These are phyloP conservation scores for Drosophila kikkawai DNA, from an alignment of 1,140 invertebrate genomes.

Conservation along the genomic window DNA sequence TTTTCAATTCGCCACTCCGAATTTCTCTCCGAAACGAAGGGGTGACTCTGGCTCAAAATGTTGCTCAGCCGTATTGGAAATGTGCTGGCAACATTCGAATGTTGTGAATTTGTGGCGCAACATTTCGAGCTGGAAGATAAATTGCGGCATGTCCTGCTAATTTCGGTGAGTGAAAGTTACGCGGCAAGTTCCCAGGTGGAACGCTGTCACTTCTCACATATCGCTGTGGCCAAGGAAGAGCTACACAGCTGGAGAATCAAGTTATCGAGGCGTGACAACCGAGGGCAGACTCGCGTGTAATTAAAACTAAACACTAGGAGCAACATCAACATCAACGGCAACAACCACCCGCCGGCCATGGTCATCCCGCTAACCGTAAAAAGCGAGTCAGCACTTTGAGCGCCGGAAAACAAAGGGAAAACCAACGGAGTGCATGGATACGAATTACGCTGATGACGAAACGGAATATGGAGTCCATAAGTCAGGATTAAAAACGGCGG, in stretches of 20 bases:
- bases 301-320: conserved; percentile 75
- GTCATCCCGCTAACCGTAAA: conserved; percentile 27
- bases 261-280: conserved; percentile 57
- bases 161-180: conserved; percentile 41
- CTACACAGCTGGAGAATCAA: conserved; percentile 40
- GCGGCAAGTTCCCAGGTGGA: conserved; percentile 15
- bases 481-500: conserved; percentile 75
- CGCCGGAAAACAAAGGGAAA: conserved; percentile 37
- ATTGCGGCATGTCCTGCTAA: conserved; percentile 35
- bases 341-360: conserved; percentile 16
- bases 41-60: conserved; percentile 1
- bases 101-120: conserved; percentile 8
- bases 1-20: conserved; percentile 37
- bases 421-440: conserved; percentile 23
- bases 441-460: conserved; percentile 65
- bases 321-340: conserved; percentile 28
- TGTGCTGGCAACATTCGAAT: conserved; percentile 38
- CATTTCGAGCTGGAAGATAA: conserved; percentile 37
- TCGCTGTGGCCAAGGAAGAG: conserved; percentile 9
- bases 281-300: conserved; percentile 70
- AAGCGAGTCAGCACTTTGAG: conserved; percentile 62
- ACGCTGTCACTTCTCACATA: conserved; percentile 39
- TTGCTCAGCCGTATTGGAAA: conserved; percentile 27
- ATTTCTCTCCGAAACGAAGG: conserved; percentile 20
- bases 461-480: conserved; percentile 68